Base-by-base conservation (phyloP, 1,140 invertebrate genomes). In the Ruditapes philippinarum region DNA sequence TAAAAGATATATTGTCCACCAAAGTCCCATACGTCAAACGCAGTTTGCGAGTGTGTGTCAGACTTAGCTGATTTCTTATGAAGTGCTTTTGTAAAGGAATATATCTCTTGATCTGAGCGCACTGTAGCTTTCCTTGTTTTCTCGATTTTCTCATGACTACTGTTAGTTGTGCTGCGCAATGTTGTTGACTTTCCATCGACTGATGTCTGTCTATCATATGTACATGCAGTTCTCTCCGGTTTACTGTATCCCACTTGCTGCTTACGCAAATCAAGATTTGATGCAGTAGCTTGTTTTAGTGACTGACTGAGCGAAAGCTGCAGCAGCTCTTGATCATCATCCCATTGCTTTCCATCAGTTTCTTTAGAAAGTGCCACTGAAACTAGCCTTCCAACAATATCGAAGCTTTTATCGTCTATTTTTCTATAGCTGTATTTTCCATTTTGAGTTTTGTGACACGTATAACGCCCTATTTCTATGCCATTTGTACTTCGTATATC, bases 1-100 rank as follows among this genome's bases (percentile, higher is more conserved):
- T 51, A 76, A 25, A 49, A 76, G 25, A 76, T 31, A 51, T 49
- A n/a, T 31, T 76, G 40, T 28, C 73, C 73, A 1, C 73, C 73
- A n/a, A 76, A 76, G 19, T 76, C 73, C 73, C 73, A 76, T 45
- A 76, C 31, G 22, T 70, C 65, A 19, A 70, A 70, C 17, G 14
- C 2, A 38, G 65, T 40, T 25, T 70, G 9, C 12, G n/a, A 31
- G 9, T 70, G 31, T 11, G 7, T 70, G 1, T 3, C 5, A 2
- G 3, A 31, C 33, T 70, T 31, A 11, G 33, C 14, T 38, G 14
- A 38, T 22, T 38, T 40, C 22, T 22, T 70, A 22, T 70, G 36
- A 4, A 70, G 14, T 70, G 36, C 65, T 70, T 38, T 70, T 38
- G 65, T 2, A 70, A 70, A 70, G 0, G 2, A 19, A 38, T 70